These are phyloP conservation scores for Scalopus aquaticus DNA, from an alignment of 2,113 vertebrate genomes.

Conservation along the genomic window DNA sequence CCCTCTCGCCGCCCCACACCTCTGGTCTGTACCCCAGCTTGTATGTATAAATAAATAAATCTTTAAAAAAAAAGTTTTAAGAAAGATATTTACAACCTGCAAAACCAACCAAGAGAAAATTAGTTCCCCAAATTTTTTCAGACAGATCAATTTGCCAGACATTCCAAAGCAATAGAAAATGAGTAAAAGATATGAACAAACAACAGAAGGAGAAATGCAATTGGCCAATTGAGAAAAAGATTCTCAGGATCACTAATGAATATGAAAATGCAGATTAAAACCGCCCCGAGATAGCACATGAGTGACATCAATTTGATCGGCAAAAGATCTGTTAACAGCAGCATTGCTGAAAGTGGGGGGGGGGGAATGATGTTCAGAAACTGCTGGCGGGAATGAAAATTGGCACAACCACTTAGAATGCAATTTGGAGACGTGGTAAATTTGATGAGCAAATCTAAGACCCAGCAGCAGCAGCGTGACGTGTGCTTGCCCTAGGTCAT, in stretches of 20 bases:
- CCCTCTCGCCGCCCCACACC: no score
- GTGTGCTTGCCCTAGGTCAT: background rate
- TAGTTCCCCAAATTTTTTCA: background rate
- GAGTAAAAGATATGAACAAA: background rate
- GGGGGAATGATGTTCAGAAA: background rate
- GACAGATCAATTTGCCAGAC: background rate
- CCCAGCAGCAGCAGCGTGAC: background rate
- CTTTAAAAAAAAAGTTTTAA: no score
- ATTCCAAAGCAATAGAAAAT: background rate
- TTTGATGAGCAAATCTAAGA: background rate
- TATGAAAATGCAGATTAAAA: constrained; percentile 19
- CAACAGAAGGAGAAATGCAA: constrained; percentile 16
- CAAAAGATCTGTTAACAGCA: background rate
- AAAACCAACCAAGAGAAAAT: background rate
- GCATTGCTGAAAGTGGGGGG: background rate
- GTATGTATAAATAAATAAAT: no score
- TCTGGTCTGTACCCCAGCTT: no score
- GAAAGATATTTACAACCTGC: background rate
- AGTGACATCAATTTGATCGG: background rate
- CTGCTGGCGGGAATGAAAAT: background rate
- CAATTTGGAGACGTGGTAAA: constrained; percentile 23
- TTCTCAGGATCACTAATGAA: background rate
- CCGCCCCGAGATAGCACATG: background rate
- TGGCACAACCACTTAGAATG: background rate
- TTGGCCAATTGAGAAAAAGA: background rate